Percentiles rank a stretch among this genome's conserved stretches.
Evolutionary conservation across 2,113 vertebrate species (phyloP).

Genomic region (Chlamydotis undulata): DNA sequence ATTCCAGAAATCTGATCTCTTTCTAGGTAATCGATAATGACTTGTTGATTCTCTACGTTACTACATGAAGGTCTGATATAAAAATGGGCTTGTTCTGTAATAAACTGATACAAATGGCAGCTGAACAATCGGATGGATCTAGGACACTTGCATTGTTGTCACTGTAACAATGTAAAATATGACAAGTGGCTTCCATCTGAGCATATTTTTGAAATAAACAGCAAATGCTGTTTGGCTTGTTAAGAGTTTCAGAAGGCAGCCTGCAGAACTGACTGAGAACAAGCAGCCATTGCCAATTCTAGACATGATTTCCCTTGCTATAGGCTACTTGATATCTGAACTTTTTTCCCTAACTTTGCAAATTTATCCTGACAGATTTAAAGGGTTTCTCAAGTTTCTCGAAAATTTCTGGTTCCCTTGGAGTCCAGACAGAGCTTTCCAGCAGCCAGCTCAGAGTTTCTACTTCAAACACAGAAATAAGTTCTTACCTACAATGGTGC

Average conservation of each 20-base stretch:
- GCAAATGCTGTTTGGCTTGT: not conserved
- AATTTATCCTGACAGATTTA: not conserved
- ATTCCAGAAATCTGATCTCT: constrained; percentile 15
- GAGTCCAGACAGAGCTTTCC: not conserved
- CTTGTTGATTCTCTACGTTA: not conserved
- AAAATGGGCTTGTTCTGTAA: not conserved
- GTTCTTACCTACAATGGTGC: not conserved
- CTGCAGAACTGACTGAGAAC: not conserved
- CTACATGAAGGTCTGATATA: not conserved
- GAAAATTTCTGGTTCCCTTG: not conserved
- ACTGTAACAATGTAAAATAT: not conserved
- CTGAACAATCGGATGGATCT: not conserved
- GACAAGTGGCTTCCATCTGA: not conserved
- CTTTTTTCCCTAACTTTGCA: not conserved
- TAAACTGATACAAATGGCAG: not conserved
- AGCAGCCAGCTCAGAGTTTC: not conserved
- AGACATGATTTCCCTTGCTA: not conserved
- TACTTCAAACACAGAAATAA: not conserved
- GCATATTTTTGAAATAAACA: not conserved
- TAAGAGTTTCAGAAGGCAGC: not conserved
- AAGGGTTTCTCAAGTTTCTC: not conserved
- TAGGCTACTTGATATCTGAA: not conserved
- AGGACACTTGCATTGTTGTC: not conserved
- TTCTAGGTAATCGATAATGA: not conserved
- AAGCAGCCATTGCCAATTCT: not conserved